Evolutionary conservation across 2,888 invertebrate species (phyloP).

Genomic region (Lymantria monacha): DNA sequence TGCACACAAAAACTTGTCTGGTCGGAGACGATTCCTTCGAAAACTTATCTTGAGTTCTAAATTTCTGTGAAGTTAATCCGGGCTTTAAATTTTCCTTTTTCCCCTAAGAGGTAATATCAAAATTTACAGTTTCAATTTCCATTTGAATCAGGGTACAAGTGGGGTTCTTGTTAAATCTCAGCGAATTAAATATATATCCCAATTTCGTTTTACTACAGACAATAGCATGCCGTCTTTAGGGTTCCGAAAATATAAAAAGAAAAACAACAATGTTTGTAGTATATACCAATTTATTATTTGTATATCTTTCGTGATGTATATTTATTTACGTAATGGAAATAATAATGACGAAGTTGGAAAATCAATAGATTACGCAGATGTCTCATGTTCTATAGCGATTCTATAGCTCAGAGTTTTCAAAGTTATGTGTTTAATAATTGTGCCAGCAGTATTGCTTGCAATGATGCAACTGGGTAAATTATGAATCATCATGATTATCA

Average conservation of each 20-base stretch:
- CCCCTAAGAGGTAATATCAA: slow-evolving; percentile 19
- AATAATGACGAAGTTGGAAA: no score
- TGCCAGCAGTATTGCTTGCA: no score
- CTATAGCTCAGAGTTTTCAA: no score
- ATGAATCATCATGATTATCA: no score
- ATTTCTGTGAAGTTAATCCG: not conserved
- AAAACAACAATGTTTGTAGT: not conserved
- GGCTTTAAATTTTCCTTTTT: slow-evolving; percentile 20
- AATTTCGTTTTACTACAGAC: slow-evolving; percentile 31
- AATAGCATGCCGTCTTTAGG: slow-evolving; percentile 15
- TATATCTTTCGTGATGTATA: no score
- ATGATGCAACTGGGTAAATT: no score
- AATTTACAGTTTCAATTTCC: slow-evolving; percentile 39
- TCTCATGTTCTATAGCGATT: no score
- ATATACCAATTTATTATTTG: not conserved
- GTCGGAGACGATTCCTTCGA: not conserved
- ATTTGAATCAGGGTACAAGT: slow-evolving; percentile 19
- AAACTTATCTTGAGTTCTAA: not conserved
- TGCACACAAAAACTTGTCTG: not conserved
- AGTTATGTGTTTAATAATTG: no score
- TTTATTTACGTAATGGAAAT: no score
- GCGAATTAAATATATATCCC: slow-evolving; percentile 39
- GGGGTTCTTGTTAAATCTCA: slow-evolving; percentile 17
- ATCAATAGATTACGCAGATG: no score
- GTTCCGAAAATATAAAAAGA: not conserved